phyloP scores from a whole-genome alignment of 2,113 vertebrate species.

The Peromyscus maniculatus region DNA sequence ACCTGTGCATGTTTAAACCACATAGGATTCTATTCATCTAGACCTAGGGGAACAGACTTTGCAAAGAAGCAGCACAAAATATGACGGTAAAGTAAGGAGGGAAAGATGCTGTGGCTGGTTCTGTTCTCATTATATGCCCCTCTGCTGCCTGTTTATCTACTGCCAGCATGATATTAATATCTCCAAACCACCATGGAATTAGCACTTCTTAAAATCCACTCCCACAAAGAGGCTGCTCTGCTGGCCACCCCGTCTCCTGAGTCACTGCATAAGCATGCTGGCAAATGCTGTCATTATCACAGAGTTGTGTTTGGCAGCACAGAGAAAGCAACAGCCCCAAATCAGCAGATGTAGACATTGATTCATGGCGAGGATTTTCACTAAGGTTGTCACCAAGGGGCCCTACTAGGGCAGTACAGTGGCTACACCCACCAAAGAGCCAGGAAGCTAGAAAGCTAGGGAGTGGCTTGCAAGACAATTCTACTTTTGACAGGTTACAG shows the following conservation, averaged over 20 bases:
- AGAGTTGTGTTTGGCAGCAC: conserved; percentile 65
- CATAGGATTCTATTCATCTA: background rate
- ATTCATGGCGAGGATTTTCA: conserved; percentile 34
- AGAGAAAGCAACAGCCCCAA: conserved; percentile 56
- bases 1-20: background rate
- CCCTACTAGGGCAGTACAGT: background rate
- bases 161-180: conserved; percentile 83
- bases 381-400: conserved; percentile 30
- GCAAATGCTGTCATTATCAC: conserved; percentile 76
- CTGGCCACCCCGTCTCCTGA: conserved; percentile 81
- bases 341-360: conserved; percentile 66
- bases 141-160: conserved; percentile 80
- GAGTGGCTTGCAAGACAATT: background rate
- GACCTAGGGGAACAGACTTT: conserved; percentile 16
- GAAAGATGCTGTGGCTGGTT: conserved; percentile 61
- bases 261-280: conserved; percentile 72
- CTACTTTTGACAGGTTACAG: conserved; percentile 17
- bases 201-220: conserved; percentile 83
- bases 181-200: conserved; percentile 78
- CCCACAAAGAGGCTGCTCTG: conserved; percentile 83
- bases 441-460: background rate
- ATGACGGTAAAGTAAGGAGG: conserved; percentile 33
- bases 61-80: background rate
- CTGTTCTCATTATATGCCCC: conserved; percentile 68
- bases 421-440: background rate